Percentiles rank a stretch among this genome's conserved stretches.
Conservation (phyloP, 2,888 invertebrate species). For the Drosophila siamana region DNA sequence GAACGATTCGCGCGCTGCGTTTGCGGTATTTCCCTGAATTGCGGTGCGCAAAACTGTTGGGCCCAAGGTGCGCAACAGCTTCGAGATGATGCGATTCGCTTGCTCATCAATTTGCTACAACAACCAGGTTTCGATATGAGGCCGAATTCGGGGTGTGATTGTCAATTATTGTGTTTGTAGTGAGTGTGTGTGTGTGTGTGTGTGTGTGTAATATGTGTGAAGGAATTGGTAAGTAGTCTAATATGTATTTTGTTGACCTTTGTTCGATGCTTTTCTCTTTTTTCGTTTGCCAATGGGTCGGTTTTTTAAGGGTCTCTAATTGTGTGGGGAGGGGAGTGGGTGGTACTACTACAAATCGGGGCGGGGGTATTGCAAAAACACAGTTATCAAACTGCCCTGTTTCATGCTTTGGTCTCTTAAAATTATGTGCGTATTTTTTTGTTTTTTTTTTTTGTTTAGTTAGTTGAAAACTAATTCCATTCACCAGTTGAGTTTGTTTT, state of each 20-base stretch:
- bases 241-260: constrained; percentile 19
- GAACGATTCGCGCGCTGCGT: constrained; percentile 84
- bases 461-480: constrained; percentile 25
- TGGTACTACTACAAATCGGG: too few species aligned
- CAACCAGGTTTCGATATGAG: constrained; percentile 66
- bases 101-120: constrained; percentile 86
- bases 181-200: neutral
- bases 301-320: constrained; percentile 7
- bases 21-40: constrained; percentile 83
- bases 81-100: constrained; percentile 83
- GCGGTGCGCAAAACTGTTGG: constrained; percentile 87
- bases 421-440: too few species aligned
- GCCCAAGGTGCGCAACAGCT: constrained; percentile 91
- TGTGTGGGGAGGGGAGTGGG: too few species aligned
- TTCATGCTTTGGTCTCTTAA: neutral
- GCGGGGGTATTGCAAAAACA: neutral
- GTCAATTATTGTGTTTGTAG: constrained; percentile 6
- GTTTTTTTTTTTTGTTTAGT: too few species aligned
- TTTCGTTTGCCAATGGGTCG: constrained; percentile 16
- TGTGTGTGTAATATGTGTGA: neutral
- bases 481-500: constrained; percentile 22
- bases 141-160: constrained; percentile 38
- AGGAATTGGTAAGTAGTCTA: neutral
- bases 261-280: too few species aligned
- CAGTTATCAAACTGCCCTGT: neutral